Evolutionary conservation across 2,113 vertebrate genomes (phyloP), one percentile per base, ranked within the genome.

Genomic region (Physeter macrocephalus): DNA sequence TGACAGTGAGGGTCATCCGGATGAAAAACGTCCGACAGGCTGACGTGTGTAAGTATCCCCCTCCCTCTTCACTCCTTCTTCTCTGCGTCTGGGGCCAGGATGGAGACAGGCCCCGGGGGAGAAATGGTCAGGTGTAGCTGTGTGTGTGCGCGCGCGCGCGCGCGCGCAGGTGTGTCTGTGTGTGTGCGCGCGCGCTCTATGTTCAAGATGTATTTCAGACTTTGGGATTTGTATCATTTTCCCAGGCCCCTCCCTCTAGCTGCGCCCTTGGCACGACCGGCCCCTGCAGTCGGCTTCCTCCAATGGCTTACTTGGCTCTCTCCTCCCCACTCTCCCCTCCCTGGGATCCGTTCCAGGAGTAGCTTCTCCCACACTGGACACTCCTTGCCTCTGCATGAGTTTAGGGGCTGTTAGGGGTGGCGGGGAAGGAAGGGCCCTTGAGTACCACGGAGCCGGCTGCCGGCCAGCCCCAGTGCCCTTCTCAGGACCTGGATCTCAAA

Each of bases 21-120:
- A 98, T 99, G 98, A 98, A 57, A 82, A 99, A 99, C 4, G 69
- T 99, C 72, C 98, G 97, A 20, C 95, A 96, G 87, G 98, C 97
- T 52, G 99, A 99, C 6, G 2, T 62, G 4, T 36, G 99, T 99
- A 93, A 98, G 98, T 98, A 34, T 39, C 27, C 43, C 14, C 43
- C n/a, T 27, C 46, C 49, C 10, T 21, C 69, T n/a, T 49, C 14
- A 52, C 36, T 43, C 29, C 15, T 46, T 36, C 23, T 49, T 34
- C 49, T 94, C 49, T 62, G 52, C 34, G 12, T 34, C 2, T 1
- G 3, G 39, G 77, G 31, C 54, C 41, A 36, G 39, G 39, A 71
- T 43, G 21, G 66, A 67, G 81, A 87, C 17, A 93, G 41, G 43
- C 25, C 61, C 64, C n/a, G 39, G 61, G 83, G 54, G 12, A 36